Percentiles rank a stretch among this genome's conserved stretches.
These are phyloP conservation scores for Galemys pyrenaicus DNA, from an alignment of 2,113 vertebrate genomes.

Conservation along the genomic window DNA sequence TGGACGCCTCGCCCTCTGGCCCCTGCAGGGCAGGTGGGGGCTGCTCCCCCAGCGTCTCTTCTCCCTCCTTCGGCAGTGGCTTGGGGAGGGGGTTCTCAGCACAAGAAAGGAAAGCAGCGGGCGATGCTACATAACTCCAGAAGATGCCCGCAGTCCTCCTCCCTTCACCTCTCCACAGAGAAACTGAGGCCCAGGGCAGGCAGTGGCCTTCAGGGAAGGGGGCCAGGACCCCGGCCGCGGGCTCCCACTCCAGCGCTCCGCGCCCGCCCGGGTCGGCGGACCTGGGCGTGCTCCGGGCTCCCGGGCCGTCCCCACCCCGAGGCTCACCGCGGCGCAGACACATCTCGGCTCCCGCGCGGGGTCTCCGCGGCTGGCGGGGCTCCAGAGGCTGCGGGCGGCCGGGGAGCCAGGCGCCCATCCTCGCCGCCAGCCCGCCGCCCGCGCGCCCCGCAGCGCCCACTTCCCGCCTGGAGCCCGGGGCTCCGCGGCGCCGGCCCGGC, in stretches of 20 bases:
- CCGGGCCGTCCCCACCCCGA: background rate
- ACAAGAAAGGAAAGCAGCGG: background rate
- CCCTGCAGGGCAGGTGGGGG: background rate
- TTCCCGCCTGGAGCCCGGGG: background rate
- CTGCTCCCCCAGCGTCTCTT: background rate
- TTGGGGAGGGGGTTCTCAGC: too few relatives aligned
- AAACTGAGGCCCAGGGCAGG: constrained; percentile 12
- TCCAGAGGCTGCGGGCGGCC: background rate
- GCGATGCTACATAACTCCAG: background rate
- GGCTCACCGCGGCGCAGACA: constrained; percentile 83
- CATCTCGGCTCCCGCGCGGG: constrained; percentile 59
- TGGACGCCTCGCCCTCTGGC: background rate
- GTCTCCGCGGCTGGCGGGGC: background rate
- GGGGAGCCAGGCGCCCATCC: constrained; percentile 13
- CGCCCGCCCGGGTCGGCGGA: background rate
- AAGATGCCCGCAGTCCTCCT: background rate
- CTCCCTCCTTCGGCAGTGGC: too few relatives aligned
- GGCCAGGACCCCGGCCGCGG: background rate
- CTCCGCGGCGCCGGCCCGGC: background rate
- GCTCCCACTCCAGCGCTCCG: background rate
- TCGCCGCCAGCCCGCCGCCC: background rate
- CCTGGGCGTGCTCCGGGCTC: background rate
- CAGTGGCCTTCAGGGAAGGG: background rate
- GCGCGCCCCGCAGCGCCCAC: background rate
- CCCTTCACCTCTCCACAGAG: background rate